Percentiles rank a stretch among this genome's conserved stretches.
Conservation (phyloP, 2,888 invertebrate species). For the Chydorus sphaericus region DNA sequence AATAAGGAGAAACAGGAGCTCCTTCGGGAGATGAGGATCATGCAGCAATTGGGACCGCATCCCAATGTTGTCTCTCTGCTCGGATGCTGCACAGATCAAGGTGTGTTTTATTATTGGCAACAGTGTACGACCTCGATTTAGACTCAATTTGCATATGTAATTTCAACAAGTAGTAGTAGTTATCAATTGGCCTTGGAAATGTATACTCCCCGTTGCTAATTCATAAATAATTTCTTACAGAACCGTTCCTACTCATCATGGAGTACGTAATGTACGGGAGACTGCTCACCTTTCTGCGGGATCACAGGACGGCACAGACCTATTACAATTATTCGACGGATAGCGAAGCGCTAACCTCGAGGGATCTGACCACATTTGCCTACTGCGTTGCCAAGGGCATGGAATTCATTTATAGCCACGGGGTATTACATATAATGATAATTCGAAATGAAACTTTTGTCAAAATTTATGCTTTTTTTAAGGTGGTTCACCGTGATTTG, state of each 20-base stretch:
- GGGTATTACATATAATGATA: constrained; percentile 39
- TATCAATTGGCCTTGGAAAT: neutral
- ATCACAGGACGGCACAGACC: constrained; percentile 38
- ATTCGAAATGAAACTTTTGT: neutral
- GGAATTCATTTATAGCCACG: constrained; percentile 66
- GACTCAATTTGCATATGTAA: too few species aligned
- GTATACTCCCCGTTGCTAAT: too few species aligned
- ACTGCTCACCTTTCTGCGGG: constrained; percentile 56
- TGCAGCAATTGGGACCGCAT: constrained; percentile 69
- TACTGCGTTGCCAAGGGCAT: constrained; percentile 70
- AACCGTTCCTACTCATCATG: constrained; percentile 67
- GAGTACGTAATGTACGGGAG: constrained; percentile 76
- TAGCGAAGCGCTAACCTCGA: constrained; percentile 45
- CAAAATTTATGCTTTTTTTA: constrained; percentile 23
- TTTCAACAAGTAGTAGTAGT: too few species aligned
- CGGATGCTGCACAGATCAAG: constrained; percentile 69
- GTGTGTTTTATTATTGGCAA: too few species aligned
- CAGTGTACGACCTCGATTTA: too few species aligned
- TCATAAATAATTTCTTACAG: constrained; percentile 42
- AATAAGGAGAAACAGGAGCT: constrained; percentile 63
- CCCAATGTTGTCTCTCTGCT: constrained; percentile 65
- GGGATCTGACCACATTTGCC: constrained; percentile 62
- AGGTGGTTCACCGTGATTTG: constrained; percentile 74
- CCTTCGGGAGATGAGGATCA: constrained; percentile 54
- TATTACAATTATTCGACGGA: constrained; percentile 40